Percentiles rank a stretch among this genome's conserved stretches.
These are phyloP conservation scores for Reticulitermes speratus DNA, from an alignment of 1,140 invertebrate genomes.

Conservation along the genomic window DNA sequence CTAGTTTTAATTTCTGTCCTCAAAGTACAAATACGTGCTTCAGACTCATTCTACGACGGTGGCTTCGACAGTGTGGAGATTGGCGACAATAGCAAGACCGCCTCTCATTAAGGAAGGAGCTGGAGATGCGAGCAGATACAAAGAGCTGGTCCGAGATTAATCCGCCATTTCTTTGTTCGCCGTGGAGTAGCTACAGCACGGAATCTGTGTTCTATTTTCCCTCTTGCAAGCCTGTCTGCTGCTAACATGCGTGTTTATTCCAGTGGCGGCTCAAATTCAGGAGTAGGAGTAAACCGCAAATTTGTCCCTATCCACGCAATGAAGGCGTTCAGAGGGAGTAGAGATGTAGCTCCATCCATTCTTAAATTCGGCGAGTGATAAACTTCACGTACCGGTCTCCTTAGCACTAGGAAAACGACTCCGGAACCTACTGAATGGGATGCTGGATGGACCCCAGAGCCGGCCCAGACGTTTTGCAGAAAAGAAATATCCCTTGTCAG, in stretches of 20 bases:
- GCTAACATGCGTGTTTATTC: neutral
- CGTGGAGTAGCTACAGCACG: neutral
- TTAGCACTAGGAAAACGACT: no score
- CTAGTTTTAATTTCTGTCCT: neutral
- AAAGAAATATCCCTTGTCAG: no score
- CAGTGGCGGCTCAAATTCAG: neutral
- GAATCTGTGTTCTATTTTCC: neutral
- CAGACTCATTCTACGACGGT: neutral
- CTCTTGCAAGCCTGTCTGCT: neutral
- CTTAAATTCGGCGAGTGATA: no score
- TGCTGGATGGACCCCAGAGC: no score
- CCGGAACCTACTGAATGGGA: no score
- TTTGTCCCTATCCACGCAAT: no score
- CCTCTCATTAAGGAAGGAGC: constrained; percentile 21
- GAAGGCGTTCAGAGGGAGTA: no score
- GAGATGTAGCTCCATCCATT: no score
- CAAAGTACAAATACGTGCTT: neutral
- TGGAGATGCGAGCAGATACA: constrained; percentile 19
- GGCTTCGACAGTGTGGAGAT: neutral
- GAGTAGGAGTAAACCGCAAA: no score
- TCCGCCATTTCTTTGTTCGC: constrained; percentile 20
- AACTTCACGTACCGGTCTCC: no score
- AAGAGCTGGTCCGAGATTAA: constrained; percentile 23
- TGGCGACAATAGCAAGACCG: neutral
- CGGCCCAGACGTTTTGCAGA: no score